Evolutionary conservation across 1,140 invertebrate genomes (phyloP).

Genomic region (Dolichoris vasculosae): DNA sequence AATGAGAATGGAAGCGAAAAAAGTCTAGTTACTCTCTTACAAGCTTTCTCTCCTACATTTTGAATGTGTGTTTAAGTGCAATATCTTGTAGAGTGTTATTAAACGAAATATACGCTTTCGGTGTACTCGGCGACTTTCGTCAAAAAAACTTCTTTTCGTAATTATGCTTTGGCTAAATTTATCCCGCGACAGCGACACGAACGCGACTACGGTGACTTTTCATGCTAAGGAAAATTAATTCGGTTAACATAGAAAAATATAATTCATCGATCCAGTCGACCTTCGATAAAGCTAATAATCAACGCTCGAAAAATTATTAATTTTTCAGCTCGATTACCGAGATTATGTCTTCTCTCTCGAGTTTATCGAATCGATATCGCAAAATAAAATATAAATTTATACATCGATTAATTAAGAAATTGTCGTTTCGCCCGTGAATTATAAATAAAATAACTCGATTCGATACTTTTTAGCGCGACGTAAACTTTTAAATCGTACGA

Average conservation of each 20-base stretch:
- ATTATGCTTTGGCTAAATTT: background rate
- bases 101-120: background rate
- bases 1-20: background rate
- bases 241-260: background rate
- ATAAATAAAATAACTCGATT: background rate
- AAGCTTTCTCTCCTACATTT: background rate
- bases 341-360: background rate
- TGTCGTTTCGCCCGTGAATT: background rate
- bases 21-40: background rate
- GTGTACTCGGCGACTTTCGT: background rate
- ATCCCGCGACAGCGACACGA: background rate
- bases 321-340: background rate
- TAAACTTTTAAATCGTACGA: background rate
- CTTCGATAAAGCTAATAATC: background rate
- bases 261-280: background rate
- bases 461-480: background rate
- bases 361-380: background rate
- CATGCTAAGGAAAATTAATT: background rate
- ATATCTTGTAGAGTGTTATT: conserved; percentile 21
- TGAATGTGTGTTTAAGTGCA: background rate
- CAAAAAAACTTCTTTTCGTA: background rate
- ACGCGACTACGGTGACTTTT: background rate
- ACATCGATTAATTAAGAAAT: background rate
- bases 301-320: background rate
- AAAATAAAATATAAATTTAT: background rate